Evolutionary conservation across 1,140 invertebrate genomes (phyloP), one percentile per base, ranked within the genome.

Genomic region (Liolophura sinensis): DNA sequence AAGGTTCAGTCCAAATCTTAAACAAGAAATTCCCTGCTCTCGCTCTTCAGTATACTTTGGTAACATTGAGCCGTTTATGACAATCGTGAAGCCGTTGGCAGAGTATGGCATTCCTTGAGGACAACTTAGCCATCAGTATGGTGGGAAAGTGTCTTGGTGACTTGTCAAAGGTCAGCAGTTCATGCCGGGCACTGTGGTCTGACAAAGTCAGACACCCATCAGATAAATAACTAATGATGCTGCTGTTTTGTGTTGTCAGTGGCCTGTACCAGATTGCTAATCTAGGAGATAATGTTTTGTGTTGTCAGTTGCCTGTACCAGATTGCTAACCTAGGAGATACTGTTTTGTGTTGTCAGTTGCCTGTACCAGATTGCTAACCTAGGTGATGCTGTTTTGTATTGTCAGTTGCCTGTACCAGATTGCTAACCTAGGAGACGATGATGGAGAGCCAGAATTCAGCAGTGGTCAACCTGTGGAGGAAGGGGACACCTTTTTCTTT

Each of bases 391-490:
- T 40, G 31, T 40, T 47, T 65, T 62, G 18, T 67, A 20, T 56
- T n/a, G 78, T 40, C 75, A 98, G 95, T 84, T 96, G 96, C 78
- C 82, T 99, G 0, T 99, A 99, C 80, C 97, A 99, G 89, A 99
- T 99, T 83, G 96, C 97, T 18, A 95, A 98, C 85, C 88, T 99
- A 69, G 98, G 97, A 46, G 98, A 99, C 87, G 96, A 99, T 82
- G 97, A 99, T 85, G 97, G 99, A 85, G 97, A 99, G 78, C 95
- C 97, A 6, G 96, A 99, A 84, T 99, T 99, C 79, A 98, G 95
- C 83, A 98, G 96, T 55, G 94, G 94, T 15, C 98, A 98, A 92
- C 96, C 96, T 4, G 82, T 99, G 49, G 97, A 99, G 84, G 97
- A 99, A 84, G 97, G 96, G 7, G 97, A 99, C 74, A 99, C 97